Evolutionary conservation across 2,797 vertebrate species (phyloP).

Genomic region (Pangasius sanitwongsei): DNA sequence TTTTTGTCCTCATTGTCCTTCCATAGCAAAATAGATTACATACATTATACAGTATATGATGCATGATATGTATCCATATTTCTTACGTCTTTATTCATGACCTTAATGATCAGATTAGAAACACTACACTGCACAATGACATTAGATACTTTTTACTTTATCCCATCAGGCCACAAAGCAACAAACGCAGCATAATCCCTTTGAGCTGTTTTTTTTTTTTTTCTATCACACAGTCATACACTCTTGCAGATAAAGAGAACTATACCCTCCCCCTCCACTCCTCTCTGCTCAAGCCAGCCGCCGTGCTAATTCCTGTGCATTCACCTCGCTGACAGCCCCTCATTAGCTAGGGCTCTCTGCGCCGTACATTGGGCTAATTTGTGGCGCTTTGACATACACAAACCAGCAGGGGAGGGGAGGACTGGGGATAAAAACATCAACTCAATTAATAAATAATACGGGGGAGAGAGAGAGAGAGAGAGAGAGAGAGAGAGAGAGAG

Average conservation of each 20-base stretch:
- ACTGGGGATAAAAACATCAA: constrained; percentile 59
- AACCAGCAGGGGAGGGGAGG: constrained; percentile 70
- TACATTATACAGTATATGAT: not conserved
- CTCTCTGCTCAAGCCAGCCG: constrained; percentile 54
- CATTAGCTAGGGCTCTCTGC: constrained; percentile 77
- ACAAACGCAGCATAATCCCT: constrained; percentile 30
- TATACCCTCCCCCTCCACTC: constrained; percentile 31
- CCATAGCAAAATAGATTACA: not conserved
- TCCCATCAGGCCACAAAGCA: constrained; percentile 24
- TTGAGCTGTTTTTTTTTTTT: constrained; percentile 27
- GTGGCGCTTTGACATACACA: constrained; percentile 79
- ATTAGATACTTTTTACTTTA: constrained; percentile 1
- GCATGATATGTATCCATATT: not conserved
- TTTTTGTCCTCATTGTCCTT: not conserved
- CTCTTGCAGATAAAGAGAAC: constrained; percentile 48
- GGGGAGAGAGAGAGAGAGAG: constrained; percentile 21
- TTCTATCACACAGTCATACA: constrained; percentile 26
- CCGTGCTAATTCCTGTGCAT: constrained; percentile 78
- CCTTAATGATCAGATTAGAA: constrained; percentile 17
- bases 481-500: constrained; percentile 25
- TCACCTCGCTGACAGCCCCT: constrained; percentile 78
- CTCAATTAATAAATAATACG: constrained; percentile 66
- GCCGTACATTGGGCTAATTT: constrained; percentile 81
- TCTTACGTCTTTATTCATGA: not conserved
- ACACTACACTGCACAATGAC: not conserved